Base-by-base conservation (phyloP, 2,797 vertebrate species). In the Microctenopoma stevenorrisi region DNA sequence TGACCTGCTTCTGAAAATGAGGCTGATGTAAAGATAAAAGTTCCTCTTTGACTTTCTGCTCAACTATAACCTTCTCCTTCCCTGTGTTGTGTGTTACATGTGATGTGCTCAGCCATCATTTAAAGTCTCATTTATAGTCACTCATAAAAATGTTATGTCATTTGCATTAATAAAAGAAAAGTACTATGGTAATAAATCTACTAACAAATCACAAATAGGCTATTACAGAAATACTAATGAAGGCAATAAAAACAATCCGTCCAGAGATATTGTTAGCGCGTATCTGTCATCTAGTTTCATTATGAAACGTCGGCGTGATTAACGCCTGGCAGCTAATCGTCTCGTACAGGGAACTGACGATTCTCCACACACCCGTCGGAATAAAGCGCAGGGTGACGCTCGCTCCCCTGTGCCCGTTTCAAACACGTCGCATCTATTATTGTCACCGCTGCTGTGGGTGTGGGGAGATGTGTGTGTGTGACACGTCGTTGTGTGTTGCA, bases 91-190 rank as follows among this genome's bases (percentile, higher is more conserved):
- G 38, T 49, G 18, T 28, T 11, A 22, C 18, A 3, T 13, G 50
- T 11, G n/a, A 35, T 1, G 18, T 33, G 55, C 16, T 0, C 2
- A 13, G 13, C 50, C 42, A 61, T 68, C 1, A 26, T 68, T 57
- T 56, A 14, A 51, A 64, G 22, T 61, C 47, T 56, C 59, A 87
- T 86, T 84, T 22, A 77, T 43, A 58, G 57, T 56, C 62, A 30
- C 60, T 51, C 12, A n/a, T 44, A n/a, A 67, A 77, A 52, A 78
- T 78, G 74, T 76, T 44, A 47, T 76, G 76, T 85, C 69, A 83
- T 88, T 86, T 85, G 82, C 69, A 86, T 88, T 78, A 76, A 89
- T 82, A 76, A 84, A 83, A 68, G 52, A 70, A 85, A 85, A 72
- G 61, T 59, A 69, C 70, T 49, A 84, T 73, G 75, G 76, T 13